These are phyloP conservation scores for Crotalus viridis DNA, from an alignment of 2,113 vertebrate species.

Conservation along the genomic window DNA sequence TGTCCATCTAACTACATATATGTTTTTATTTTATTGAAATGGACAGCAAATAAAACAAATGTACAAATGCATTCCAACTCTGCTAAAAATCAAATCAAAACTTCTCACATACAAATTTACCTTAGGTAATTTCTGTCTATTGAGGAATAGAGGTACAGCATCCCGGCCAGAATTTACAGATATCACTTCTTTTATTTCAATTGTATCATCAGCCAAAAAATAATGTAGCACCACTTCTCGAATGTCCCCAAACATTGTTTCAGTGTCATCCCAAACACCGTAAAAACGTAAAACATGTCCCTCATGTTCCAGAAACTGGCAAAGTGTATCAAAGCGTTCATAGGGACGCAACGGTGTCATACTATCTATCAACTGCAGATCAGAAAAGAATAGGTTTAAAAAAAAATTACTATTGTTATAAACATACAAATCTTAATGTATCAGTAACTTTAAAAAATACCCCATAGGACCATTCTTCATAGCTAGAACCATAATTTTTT, in stretches of 20 bases:
- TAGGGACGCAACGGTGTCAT: constrained; percentile 80
- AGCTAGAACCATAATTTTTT: background rate
- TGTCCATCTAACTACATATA: background rate
- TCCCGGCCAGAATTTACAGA: constrained; percentile 78
- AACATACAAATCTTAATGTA: background rate
- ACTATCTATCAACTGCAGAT: constrained; percentile 66
- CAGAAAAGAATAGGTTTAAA: constrained; percentile 30
- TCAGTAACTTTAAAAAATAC: background rate
- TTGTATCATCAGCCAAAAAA: constrained; percentile 86
- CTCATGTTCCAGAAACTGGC: constrained; percentile 84
- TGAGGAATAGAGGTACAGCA: constrained; percentile 74
- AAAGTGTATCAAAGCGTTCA: constrained; percentile 76
- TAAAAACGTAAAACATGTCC: constrained; percentile 84
- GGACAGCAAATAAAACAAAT: background rate
- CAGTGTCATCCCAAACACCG: constrained; percentile 84
- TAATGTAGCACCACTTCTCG: constrained; percentile 84
- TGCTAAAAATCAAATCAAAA: background rate
- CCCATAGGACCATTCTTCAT: background rate
- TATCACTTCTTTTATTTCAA: constrained; percentile 82
- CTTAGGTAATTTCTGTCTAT: constrained; percentile 86
- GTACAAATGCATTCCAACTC: constrained; percentile 16
- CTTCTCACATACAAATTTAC: constrained; percentile 62
- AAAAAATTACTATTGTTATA: constrained; percentile 9
- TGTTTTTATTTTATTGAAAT: background rate
- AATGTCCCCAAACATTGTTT: constrained; percentile 63